Evolutionary conservation across 1,140 invertebrate species (phyloP), one percentile per base, ranked within the genome.

Genomic region (Ceratoteleas bidentatus): DNA sequence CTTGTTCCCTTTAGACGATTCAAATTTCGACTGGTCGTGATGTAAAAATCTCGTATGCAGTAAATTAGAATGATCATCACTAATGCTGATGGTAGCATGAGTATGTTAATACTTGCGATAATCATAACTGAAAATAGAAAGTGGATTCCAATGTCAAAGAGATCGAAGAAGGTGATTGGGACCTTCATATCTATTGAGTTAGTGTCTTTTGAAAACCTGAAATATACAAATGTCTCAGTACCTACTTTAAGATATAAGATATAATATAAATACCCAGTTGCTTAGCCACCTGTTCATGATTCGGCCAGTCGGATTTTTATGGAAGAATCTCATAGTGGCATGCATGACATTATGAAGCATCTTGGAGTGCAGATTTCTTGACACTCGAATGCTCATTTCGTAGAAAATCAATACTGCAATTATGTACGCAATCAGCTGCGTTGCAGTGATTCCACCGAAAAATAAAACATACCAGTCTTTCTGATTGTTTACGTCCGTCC

Each of bases 1-100:
- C n/a, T 83, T 94, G 94, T 95, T 86, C 95, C 96, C 92, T 98
- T 97, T 62, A 98, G 92, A 73, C 97, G 93, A 90, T 98, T 98
- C 10, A 98, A 93, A 90, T 95, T 96, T 65, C 97, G 92, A 13
- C 96, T 96, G 0, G 96, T 96, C 14, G 92, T 92, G n/a, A 98
- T 90, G 88, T 98, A 98, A 87, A 97, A 95, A 66, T 92, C 91
- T 38, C 96, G 89, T 43, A 97, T 95, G 58, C 93, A 91, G 32
- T 96, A 90, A 45, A 97, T 90, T 6, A 94, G 90, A 82, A 95
- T 74, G 0, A 92, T 92, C 15, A 98, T 92, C 14, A 95, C 86
- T 10, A 94, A 7, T 0, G 95, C 95, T 0, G 96, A 95, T 52
- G 96, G 70, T 9, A 96, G 85, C 24, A 98, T 92, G 93, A 94